Evolutionary conservation across 2,888 invertebrate genomes (phyloP), one percentile per base, ranked within the genome.

Genomic region (Pseudococcus viburni): DNA sequence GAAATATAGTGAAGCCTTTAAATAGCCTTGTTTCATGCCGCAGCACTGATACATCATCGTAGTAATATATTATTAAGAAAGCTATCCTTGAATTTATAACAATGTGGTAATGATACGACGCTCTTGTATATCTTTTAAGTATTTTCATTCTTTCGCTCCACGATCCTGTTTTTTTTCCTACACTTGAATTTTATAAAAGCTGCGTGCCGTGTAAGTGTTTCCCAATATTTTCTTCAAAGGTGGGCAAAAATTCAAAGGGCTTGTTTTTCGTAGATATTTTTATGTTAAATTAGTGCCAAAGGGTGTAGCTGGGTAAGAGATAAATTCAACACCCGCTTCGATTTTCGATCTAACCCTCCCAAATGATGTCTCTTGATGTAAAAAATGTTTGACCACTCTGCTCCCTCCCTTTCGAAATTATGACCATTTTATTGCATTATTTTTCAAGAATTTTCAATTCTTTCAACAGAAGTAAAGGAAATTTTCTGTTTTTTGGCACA

Each of bases 41-140:
- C 64, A 64, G 64, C 64, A 22, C 64, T 64, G 64, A 64, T 64
- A 64, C 64, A 64, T 64, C 64, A 64, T 77, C 15, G 77, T 77
- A 15, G 77, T n/a, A 77, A 77, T 77, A 77, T 19, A 77, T 77
- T 77, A 77, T 77, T 77, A 39, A 77, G 77, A 77, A 77, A 77
- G 39, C 33, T 39, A 77, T 77, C 39, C 80, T 83, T 46, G 80
- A 83, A 83, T 83, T 46, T 46, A 42, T 83, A 83, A 83, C 80
- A 83, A 83, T 46, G 80, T 83, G 19, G 46, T 46, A 46, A 19
- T 46, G 80, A 46, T 46, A 46, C 77, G 39, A 77, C 19, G 64
- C 64, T 64, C 15, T 73, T 17, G 73, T 33, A 33, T 73, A 11
- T 73, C 33, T 73, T 73, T 73, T 8, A 73, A 83, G 80, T 26